Evolutionary conservation across 2,797 vertebrate genomes (phyloP).

Genomic region (Gymnocypris eckloni): DNA sequence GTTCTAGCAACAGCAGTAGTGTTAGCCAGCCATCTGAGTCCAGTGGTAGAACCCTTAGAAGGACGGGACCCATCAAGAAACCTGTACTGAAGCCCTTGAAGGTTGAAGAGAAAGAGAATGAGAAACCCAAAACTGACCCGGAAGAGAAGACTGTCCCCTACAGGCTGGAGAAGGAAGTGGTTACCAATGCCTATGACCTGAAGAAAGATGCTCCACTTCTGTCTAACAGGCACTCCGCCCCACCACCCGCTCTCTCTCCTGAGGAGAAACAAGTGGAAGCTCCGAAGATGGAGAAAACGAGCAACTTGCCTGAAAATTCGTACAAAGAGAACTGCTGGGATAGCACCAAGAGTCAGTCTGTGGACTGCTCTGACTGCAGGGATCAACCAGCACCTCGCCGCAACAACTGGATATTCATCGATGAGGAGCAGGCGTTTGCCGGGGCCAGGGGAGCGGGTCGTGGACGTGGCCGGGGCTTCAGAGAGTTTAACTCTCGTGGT

Average conservation of each 20-base stretch:
- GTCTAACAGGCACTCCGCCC: conserved; percentile 71
- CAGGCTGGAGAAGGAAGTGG: conserved; percentile 83
- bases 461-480: conserved; percentile 86
- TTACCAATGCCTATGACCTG: conserved; percentile 82
- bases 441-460: conserved; percentile 84
- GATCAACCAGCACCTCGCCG: conserved; percentile 85
- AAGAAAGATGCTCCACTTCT: conserved; percentile 81
- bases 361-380: conserved; percentile 76
- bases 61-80: conserved; percentile 96
- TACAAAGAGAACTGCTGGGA: conserved; percentile 83
- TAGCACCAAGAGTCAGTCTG: conserved; percentile 70
- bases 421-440: conserved; percentile 96
- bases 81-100: conserved; percentile 97
- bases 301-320: conserved; percentile 74
- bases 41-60: conserved; percentile 80
- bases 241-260: conserved; percentile 69
- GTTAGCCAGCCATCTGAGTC: conserved; percentile 83
- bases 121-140: conserved; percentile 88
- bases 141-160: conserved; percentile 85
- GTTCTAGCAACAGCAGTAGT: conserved; percentile 71
- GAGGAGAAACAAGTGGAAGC: conserved; percentile 79
- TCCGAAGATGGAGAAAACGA: conserved; percentile 75
- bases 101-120: conserved; percentile 96
- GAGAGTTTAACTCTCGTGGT: conserved; percentile 86
- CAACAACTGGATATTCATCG: conserved; percentile 98